Evolutionary conservation across 2,888 invertebrate genomes (phyloP).

Genomic region (Colostygia pectinataria): DNA sequence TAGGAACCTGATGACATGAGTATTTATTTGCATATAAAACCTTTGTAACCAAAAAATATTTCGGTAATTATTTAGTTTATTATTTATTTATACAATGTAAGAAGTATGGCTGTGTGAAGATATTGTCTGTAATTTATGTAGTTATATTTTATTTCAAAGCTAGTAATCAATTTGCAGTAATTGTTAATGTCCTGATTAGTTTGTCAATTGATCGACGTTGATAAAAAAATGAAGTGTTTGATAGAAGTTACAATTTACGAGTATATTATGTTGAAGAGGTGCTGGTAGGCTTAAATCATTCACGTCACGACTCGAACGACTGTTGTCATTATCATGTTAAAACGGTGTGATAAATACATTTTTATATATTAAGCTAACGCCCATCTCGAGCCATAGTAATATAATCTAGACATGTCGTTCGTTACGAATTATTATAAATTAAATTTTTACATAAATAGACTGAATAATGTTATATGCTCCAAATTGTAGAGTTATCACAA

Average conservation of each 20-base stretch:
- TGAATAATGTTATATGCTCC: slow-evolving; percentile 71
- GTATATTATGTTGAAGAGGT: slow-evolving; percentile 67
- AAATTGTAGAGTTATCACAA: slow-evolving; percentile 40
- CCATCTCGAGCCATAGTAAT: slow-evolving; percentile 41
- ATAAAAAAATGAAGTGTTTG: slow-evolving; percentile 28
- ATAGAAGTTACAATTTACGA: slow-evolving; percentile 39
- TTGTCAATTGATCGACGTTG: slow-evolving; percentile 20
- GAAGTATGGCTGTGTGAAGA: slow-evolving; percentile 80
- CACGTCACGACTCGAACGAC: slow-evolving; percentile 32
- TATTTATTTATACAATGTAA: slow-evolving; percentile 71
- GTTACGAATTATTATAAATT: slow-evolving; percentile 57
- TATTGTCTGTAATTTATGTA: slow-evolving; percentile 72
- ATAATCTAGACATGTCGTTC: slow-evolving; percentile 47
- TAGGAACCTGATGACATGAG: slow-evolving; percentile 49
- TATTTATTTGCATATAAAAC: slow-evolving; percentile 66
- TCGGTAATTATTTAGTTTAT: slow-evolving; percentile 63
- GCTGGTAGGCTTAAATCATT: slow-evolving; percentile 64
- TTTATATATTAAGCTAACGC: slow-evolving; percentile 43
- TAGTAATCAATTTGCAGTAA: slow-evolving; percentile 30
- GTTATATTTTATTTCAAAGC: slow-evolving; percentile 52
- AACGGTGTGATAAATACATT: slow-evolving; percentile 25
- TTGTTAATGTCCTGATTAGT: slow-evolving; percentile 8
- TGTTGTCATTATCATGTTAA: slow-evolving; percentile 30
- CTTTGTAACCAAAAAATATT: slow-evolving; percentile 74
- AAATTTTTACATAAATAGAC: slow-evolving; percentile 64